Evolutionary conservation across 1,140 invertebrate species (phyloP).

Genomic region (Pantala flavescens): DNA sequence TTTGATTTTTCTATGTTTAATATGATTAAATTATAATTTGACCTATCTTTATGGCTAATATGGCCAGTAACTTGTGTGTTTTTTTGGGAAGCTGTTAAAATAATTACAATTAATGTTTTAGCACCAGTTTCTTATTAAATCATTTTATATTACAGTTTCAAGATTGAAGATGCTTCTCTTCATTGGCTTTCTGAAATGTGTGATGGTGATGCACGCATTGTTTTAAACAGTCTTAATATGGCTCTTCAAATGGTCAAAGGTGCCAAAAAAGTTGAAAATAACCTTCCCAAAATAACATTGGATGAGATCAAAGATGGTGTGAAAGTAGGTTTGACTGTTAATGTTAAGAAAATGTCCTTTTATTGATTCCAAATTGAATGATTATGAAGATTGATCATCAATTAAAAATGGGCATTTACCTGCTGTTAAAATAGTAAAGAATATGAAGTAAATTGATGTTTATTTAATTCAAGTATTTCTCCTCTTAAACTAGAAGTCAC

Average conservation of each 20-base stretch:
- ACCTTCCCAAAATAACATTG: conserved; percentile 39
- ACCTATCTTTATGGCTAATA: too few relatives aligned
- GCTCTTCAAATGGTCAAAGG: conserved; percentile 42
- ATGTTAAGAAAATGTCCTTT: background rate
- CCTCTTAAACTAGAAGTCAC: conserved; percentile 46
- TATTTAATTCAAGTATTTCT: background rate
- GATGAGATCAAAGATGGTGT: conserved; percentile 52
- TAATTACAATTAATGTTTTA: too few relatives aligned
- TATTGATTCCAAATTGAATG: too few relatives aligned
- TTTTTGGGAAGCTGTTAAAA: too few relatives aligned
- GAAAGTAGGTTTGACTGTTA: conserved; percentile 42
- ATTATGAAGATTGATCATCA: too few relatives aligned
- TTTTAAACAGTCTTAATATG: conserved; percentile 63
- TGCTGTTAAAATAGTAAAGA: too few relatives aligned
- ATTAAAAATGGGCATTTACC: too few relatives aligned
- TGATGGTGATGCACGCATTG: conserved; percentile 72
- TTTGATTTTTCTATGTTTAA: too few relatives aligned
- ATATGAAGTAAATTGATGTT: too few relatives aligned
- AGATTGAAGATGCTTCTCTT: conserved; percentile 51
- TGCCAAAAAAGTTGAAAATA: conserved; percentile 25
- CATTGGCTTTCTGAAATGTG: conserved; percentile 59
- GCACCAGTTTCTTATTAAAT: too few relatives aligned
- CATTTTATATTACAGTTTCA: conserved; percentile 17
- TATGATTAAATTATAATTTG: too few relatives aligned
- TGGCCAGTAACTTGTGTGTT: too few relatives aligned